Base-by-base conservation (phyloP, 2,888 invertebrate species). In the Pollenia labialis region DNA sequence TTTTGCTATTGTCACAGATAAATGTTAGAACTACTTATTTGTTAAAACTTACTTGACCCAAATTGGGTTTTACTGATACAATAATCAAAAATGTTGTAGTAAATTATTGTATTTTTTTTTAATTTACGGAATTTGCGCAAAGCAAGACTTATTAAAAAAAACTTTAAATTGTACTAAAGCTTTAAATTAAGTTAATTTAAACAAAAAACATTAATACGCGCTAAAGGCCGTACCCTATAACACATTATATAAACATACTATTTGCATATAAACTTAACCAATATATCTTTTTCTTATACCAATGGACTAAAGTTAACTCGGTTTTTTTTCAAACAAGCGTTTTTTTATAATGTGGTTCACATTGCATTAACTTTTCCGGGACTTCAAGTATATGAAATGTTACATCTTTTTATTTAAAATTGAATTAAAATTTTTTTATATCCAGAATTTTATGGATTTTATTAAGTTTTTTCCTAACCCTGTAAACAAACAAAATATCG, bases 1-100 rank as follows among this genome's bases (percentile, higher is more conserved):
- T 97, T 97, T 91, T 97, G 97, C 93, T 97, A 95, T 92, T 97
- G 97, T 90, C 93, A 92, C 85, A 91, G 93, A 91, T 93, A 92
- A 88, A 85, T 50, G 18, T 46, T 18, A 32, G 14, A 40, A 50
- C 16, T 4, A 40, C 2, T 2, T 48, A 16, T 50, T 48, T 62
- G 18, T 58, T 75, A 50, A 18, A 64, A 3, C 48, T 23, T 62
- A 71, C n/a, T 66, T 83, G 58, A 71, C 82, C 72, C 86, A 86
- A 83, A 83, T 83, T 83, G 79, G 75, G 82, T 83, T 72, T 7
- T 44, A 81, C 60, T 66, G 14, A 72, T 23, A 46, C n/a, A 46
- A 54, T 44, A 80, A n/a, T 7, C n/a, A 46, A 58, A 56, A 7
- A 52, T 0, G 42, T 32, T 32, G 32, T 32, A 32, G 32, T 52